Conservation (phyloP, 2,113 vertebrate genomes). For the Gallinago media region DNA sequence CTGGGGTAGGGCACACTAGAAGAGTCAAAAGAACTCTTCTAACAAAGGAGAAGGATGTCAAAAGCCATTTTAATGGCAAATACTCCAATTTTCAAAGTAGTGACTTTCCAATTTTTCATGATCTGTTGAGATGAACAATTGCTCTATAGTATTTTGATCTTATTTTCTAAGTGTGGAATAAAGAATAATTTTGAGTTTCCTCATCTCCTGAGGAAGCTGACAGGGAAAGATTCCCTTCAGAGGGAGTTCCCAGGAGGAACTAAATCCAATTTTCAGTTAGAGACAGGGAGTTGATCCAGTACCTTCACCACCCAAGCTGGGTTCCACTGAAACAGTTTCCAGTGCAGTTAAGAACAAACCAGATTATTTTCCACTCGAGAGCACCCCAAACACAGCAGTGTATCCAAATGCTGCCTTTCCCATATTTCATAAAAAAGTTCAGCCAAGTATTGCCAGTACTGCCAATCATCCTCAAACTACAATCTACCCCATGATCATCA, state of each 20-base stretch:
- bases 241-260: background rate
- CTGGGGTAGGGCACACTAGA: background rate
- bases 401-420: background rate
- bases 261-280: background rate
- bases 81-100: background rate
- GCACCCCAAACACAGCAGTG: background rate
- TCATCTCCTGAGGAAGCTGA: background rate
- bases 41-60: background rate
- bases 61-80: background rate
- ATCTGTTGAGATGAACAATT: background rate
- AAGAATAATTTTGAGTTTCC: background rate
- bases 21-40: background rate
- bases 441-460: background rate
- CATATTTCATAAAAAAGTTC: background rate
- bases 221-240: background rate
- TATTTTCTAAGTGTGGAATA: background rate
- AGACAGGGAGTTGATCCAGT: background rate
- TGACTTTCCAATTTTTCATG: background rate
- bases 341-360: background rate
- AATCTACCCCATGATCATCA: background rate
- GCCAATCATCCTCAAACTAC: background rate
- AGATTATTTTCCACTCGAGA: background rate
- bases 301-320: background rate
- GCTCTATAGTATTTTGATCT: background rate
- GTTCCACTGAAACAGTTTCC: background rate